phyloP scores from a whole-genome alignment of 2,113 vertebrate species.

The Atrichornis clamosus region DNA sequence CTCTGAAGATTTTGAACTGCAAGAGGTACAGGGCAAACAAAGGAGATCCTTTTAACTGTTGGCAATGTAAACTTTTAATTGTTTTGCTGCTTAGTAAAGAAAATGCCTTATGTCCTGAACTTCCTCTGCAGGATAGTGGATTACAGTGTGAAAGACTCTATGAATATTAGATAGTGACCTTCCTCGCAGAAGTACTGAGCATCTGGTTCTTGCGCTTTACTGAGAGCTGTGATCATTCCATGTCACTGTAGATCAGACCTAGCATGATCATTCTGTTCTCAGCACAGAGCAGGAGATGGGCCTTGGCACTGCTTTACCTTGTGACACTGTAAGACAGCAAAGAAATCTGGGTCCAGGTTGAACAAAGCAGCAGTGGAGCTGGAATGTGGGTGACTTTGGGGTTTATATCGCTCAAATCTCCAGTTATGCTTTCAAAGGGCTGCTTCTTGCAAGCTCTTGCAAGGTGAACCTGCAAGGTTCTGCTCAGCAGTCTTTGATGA shows the following conservation, averaged over 20 bases:
- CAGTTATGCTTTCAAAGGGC: background rate
- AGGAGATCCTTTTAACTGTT: background rate
- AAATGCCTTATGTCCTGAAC: background rate
- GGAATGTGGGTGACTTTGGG: background rate
- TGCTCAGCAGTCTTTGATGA: background rate
- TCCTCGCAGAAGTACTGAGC: background rate
- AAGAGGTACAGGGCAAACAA: background rate
- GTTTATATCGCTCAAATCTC: background rate
- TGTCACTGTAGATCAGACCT: conserved; percentile 23
- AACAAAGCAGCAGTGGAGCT: background rate
- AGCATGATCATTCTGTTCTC: background rate
- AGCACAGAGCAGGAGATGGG: background rate
- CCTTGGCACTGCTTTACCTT: background rate
- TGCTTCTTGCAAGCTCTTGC: background rate
- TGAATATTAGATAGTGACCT: conserved; percentile 31
- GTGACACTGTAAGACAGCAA: background rate
- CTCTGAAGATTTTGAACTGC: background rate
- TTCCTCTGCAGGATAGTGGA: background rate
- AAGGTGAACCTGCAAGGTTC: background rate
- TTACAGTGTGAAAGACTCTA: background rate
- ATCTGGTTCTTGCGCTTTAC: background rate
- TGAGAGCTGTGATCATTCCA: conserved; percentile 16
- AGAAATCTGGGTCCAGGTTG: background rate
- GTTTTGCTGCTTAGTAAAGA: background rate
- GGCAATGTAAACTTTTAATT: background rate